Percentiles rank a stretch among this genome's conserved stretches.
These are phyloP conservation scores for Myripristis murdjan DNA, from an alignment of 2,797 vertebrate species.

Conservation along the genomic window DNA sequence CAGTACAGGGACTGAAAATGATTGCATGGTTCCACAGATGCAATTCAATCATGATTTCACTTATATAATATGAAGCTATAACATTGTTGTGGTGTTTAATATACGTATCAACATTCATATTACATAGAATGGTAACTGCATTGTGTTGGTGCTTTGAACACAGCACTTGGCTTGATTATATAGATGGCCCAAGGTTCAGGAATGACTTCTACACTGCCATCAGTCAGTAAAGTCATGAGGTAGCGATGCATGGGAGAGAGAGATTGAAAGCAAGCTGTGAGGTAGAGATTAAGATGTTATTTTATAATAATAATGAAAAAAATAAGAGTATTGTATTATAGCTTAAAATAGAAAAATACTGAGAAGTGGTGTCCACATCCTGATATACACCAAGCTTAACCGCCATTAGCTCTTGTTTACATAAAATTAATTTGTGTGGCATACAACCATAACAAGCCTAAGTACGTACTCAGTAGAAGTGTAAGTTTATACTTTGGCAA, in stretches of 20 bases:
- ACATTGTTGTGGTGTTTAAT: no score
- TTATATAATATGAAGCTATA: no score
- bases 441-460: conserved; percentile 52
- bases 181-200: neutral
- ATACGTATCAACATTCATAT: no score
- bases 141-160: no score
- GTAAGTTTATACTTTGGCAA: conserved; percentile 10
- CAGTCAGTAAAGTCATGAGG: conserved; percentile 33
- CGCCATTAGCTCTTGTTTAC: conserved; percentile 55
- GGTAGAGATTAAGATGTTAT: conserved; percentile 15
- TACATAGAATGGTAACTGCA: no score
- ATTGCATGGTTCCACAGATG: no score
- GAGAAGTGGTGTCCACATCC: neutral
- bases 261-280: no score
- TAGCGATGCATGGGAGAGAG: conserved; percentile 23
- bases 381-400: conserved; percentile 4
- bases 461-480: conserved; percentile 29
- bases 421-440: conserved; percentile 25
- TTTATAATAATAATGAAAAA: neutral
- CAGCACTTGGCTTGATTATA: conserved; percentile 25
- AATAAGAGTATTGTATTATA: neutral
- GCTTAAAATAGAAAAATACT: no score
- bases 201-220: neutral
- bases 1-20: no score
- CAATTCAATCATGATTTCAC: no score